phyloP scores from a whole-genome alignment of 1,140 invertebrate genomes.

The Dendrolimus kikuchii region DNA sequence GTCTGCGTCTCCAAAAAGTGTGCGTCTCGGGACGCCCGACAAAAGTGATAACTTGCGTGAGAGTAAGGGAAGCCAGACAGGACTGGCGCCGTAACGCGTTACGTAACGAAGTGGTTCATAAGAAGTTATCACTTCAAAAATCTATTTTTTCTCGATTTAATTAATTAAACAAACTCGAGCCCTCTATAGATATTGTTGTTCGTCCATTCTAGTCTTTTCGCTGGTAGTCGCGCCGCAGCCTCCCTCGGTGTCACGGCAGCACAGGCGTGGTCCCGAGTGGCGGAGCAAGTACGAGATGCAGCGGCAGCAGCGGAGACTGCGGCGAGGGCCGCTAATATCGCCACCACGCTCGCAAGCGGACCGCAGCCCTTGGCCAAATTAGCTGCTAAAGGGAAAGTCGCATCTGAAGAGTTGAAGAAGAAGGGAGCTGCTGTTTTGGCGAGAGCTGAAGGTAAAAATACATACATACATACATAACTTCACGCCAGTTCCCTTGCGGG shows the following conservation, averaged over 20 bases:
- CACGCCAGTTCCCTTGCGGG: too few species aligned
- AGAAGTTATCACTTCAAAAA: too few species aligned
- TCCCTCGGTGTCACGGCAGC: slow-evolving; percentile 84
- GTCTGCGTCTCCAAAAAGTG: too few species aligned
- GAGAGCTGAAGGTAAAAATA: slow-evolving; percentile 51
- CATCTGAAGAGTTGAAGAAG: slow-evolving; percentile 27
- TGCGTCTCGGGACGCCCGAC: too few species aligned
- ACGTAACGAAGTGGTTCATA: too few species aligned
- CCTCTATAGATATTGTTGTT: slow-evolving; percentile 8
- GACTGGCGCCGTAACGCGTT: too few species aligned
- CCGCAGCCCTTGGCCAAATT: slow-evolving; percentile 28
- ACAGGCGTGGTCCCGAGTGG: slow-evolving; percentile 86
- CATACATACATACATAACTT: too few species aligned
- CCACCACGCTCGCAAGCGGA: slow-evolving; percentile 29
- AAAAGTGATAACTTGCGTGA: too few species aligned
- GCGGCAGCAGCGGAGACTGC: slow-evolving; percentile 78
- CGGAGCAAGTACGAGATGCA: slow-evolving; percentile 77
- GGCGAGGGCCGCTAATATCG: slow-evolving; percentile 73
- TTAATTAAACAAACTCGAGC: slow-evolving; percentile 2
- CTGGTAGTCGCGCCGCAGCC: slow-evolving; percentile 77
- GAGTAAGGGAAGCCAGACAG: too few species aligned
- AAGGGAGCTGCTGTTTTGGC: slow-evolving; percentile 58
- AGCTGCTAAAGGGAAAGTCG: slow-evolving; percentile 23
- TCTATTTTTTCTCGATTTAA: slow-evolving; percentile 1
- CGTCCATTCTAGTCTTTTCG: slow-evolving; percentile 75